These are phyloP conservation scores for Dugesia japonica DNA, from an alignment of 2,888 invertebrate species.

Conservation along the genomic window DNA sequence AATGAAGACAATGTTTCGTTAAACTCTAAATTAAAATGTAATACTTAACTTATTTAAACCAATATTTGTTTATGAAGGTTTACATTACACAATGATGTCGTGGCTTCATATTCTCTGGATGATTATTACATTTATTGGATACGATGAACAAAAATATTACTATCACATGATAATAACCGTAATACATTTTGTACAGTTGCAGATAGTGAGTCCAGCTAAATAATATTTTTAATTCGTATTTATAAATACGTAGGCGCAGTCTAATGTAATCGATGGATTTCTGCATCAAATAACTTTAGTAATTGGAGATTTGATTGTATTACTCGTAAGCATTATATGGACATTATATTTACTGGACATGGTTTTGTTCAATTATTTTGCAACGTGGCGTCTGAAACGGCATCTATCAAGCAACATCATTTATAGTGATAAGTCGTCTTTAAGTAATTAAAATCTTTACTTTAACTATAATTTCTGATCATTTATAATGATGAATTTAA, in stretches of 20 bases:
- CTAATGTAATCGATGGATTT: neutral
- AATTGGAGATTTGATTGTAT: neutral
- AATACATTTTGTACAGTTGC: neutral
- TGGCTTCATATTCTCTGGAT: slow-evolving; percentile 8
- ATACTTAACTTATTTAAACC: too few species aligned
- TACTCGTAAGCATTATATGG: neutral
- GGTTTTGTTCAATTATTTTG: slow-evolving; percentile 4
- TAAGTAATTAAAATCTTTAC: neutral
- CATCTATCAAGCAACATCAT: neutral
- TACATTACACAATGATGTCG: neutral
- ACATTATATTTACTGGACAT: slow-evolving; percentile 5
- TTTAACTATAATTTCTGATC: too few species aligned
- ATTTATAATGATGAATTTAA: too few species aligned
- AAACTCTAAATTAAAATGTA: too few species aligned
- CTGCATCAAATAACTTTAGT: neutral
- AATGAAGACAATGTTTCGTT: too few species aligned
- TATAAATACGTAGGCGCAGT: neutral
- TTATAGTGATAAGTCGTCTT: neutral
- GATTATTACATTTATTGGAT: neutral
- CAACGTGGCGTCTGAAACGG: neutral
- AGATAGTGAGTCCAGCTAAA: neutral
- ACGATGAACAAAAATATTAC: slow-evolving; percentile 1
- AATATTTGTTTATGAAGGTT: neutral
- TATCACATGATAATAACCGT: neutral
- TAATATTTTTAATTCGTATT: neutral